These are phyloP conservation scores for Formica selysi DNA, from an alignment of 1,140 invertebrate genomes.

Conservation along the genomic window DNA sequence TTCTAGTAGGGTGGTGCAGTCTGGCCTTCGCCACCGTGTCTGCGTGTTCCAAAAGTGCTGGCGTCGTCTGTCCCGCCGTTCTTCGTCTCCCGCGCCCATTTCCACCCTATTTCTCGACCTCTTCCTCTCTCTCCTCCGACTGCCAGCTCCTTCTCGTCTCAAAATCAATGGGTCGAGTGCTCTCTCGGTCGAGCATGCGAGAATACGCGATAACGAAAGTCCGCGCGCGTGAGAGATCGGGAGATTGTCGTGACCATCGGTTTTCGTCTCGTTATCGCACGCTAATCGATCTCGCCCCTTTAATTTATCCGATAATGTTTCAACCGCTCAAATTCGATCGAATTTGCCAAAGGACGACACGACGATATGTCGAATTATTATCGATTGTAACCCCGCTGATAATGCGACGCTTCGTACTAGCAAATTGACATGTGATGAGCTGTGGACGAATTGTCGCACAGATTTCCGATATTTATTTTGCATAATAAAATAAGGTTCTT, in stretches of 20 bases:
- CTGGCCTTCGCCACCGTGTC: constrained; percentile 78
- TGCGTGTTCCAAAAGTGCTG: constrained; percentile 78
- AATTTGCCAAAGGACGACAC: neutral
- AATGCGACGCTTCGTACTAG: neutral
- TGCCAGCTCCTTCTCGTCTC: constrained; percentile 32
- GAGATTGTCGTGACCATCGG: neutral
- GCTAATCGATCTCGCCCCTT: neutral
- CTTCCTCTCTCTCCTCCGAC: neutral
- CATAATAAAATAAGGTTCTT: neutral
- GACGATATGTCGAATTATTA: constrained; percentile 14
- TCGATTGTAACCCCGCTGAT: constrained; percentile 5
- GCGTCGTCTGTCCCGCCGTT: constrained; percentile 73
- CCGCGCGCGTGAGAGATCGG: neutral
- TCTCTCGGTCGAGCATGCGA: constrained; percentile 40
- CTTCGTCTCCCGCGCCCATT: constrained; percentile 30
- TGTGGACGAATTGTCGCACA: neutral
- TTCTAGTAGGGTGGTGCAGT: constrained; percentile 79
- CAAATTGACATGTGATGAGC: neutral
- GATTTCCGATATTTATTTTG: neutral
- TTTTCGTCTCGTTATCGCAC: constrained; percentile 8
- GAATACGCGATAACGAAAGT: constrained; percentile 13
- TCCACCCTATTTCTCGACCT: constrained; percentile 13
- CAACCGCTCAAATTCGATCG: neutral
- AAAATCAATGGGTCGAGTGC: constrained; percentile 57
- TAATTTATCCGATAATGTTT: constrained; percentile 16